Percentiles rank a stretch among this genome's conserved stretches.
These are phyloP conservation scores for Dendrolimus houi DNA, from an alignment of 2,888 invertebrate genomes.

Conservation along the genomic window DNA sequence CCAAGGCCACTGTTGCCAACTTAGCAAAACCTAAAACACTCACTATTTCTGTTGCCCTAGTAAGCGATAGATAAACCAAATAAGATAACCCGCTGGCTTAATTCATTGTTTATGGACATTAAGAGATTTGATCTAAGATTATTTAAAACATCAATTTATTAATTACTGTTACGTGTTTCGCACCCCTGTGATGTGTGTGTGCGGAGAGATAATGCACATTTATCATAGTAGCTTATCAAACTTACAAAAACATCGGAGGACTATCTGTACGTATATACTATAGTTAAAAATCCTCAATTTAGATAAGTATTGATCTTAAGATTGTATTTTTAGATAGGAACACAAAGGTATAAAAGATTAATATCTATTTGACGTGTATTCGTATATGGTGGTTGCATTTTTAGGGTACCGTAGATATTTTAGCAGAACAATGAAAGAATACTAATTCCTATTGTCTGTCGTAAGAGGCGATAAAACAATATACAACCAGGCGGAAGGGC, in stretches of 20 bases:
- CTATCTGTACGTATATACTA: not conserved
- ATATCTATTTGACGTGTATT: no score
- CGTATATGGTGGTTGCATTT: no score
- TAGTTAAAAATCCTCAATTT: not conserved
- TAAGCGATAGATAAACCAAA: conserved; percentile 37
- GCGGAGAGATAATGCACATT: conserved; percentile 2
- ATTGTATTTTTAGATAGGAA: not conserved
- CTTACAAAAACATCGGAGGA: not conserved
- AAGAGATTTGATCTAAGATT: conserved; percentile 25
- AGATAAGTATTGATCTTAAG: not conserved
- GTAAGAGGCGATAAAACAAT: no score
- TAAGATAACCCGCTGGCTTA: conserved; percentile 24
- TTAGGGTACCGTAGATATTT: no score
- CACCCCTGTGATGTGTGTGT: conserved; percentile 2
- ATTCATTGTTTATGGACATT: conserved; percentile 26
- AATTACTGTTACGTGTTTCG: conserved; percentile 6
- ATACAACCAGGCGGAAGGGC: no score
- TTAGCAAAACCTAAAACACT: no score
- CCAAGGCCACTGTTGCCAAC: no score
- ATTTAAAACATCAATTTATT: conserved; percentile 12
- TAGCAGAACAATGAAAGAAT: no score
- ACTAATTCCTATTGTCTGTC: no score
- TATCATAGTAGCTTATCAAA: conserved; percentile 6
- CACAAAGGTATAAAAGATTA: no score
- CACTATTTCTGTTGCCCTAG: conserved; percentile 25